phyloP scores from a whole-genome alignment of 2,888 invertebrate species.

The Dynastes tityus region DNA sequence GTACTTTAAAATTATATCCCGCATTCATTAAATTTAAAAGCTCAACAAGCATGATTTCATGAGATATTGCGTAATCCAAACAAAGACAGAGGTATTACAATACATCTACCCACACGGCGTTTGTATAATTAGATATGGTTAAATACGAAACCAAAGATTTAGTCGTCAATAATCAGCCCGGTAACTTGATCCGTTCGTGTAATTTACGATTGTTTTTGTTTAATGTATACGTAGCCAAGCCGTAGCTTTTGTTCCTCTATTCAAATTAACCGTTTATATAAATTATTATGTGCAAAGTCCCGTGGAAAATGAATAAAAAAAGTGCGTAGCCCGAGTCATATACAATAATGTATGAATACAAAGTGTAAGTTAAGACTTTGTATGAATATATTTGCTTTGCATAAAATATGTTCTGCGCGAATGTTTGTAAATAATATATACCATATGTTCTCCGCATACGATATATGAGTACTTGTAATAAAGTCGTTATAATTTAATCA shows the following conservation, averaged over 20 bases:
- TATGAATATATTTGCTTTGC: slow-evolving; percentile 48
- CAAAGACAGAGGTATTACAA: neutral
- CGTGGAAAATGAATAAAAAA: slow-evolving; percentile 40
- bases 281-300: slow-evolving; percentile 50
- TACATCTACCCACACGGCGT: neutral
- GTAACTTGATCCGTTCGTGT: slow-evolving; percentile 41
- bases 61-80: no score
- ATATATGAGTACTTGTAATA: slow-evolving; percentile 24
- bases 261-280: slow-evolving; percentile 51
- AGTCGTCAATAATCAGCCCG: slow-evolving; percentile 28
- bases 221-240: neutral
- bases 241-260: slow-evolving; percentile 50
- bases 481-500: slow-evolving; percentile 38
- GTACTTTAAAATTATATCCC: no score
- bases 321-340: slow-evolving; percentile 25
- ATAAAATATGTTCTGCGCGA: neutral
- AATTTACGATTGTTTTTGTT: slow-evolving; percentile 43
- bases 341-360: slow-evolving; percentile 42
- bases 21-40: no score
- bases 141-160: slow-evolving; percentile 36
- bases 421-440: slow-evolving; percentile 8
- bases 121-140: slow-evolving; percentile 25
- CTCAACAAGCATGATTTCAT: no score
- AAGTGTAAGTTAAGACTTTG: slow-evolving; percentile 44
- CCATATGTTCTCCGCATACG: neutral